Percentiles rank a stretch among this genome's conserved stretches.
These are phyloP conservation scores for Geotrypetes seraphini DNA, from an alignment of 2,797 vertebrate species.

Conservation along the genomic window DNA sequence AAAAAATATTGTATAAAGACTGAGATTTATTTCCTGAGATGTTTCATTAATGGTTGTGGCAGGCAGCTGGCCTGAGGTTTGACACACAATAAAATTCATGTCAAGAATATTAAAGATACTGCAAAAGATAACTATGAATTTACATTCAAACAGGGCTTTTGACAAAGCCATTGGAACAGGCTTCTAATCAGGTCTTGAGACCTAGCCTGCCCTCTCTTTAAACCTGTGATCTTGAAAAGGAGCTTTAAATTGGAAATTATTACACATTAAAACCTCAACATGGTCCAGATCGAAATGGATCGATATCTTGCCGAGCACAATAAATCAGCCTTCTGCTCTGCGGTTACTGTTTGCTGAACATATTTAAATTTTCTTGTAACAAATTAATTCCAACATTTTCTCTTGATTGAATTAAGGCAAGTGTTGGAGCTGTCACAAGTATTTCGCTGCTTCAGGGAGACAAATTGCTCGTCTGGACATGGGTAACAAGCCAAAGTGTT, in stretches of 20 bases:
- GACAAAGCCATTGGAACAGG: conserved; percentile 93
- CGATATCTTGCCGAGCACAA: conserved; percentile 95
- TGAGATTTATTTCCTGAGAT: conserved; percentile 76
- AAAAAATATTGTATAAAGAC: conserved; percentile 61
- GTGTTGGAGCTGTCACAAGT: conserved; percentile 99
- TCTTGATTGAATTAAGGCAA: conserved; percentile 99
- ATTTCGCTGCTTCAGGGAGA: conserved; percentile 98
- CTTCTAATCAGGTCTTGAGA: conserved; percentile 83
- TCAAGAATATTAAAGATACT: conserved; percentile 85
- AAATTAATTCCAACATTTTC: conserved; percentile 99
- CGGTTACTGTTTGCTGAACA: conserved; percentile 91
- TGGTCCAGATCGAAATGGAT: conserved; percentile 90
- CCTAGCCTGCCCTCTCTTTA: conserved; percentile 82
- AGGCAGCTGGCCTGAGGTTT: conserved; percentile 65
- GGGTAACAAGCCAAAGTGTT: conserved; percentile 99
- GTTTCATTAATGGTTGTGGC: conserved; percentile 74
- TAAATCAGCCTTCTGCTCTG: conserved; percentile 91
- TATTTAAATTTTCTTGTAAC: conserved; percentile 99
- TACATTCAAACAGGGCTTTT: conserved; percentile 92
- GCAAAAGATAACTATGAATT: conserved; percentile 85
- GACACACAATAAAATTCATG: conserved; percentile 86
- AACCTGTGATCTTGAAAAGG: conserved; percentile 93
- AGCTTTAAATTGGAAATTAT: conserved; percentile 99
- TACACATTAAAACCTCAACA: conserved; percentile 98
- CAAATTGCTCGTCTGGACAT: conserved; percentile 98